Evolutionary conservation across 2,113 vertebrate genomes (phyloP).

Genomic region (Peromyscus californicus): DNA sequence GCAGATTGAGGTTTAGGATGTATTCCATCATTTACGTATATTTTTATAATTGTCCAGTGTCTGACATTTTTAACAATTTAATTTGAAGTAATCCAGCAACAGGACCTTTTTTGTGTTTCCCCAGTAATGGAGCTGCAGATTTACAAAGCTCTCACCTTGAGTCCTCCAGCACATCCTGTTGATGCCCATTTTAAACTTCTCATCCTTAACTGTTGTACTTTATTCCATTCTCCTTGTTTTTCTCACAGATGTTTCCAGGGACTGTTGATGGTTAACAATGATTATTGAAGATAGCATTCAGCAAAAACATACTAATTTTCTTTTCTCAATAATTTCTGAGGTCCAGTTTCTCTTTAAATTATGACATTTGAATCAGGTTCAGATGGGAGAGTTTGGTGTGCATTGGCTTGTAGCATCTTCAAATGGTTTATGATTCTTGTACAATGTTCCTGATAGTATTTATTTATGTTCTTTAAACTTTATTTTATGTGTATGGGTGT

Average conservation of each 20-base stretch:
- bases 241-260: background rate
- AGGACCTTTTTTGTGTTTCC: background rate
- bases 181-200: slow-evolving; percentile 13
- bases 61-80: slow-evolving; percentile 38
- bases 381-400: background rate
- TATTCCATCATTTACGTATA: background rate
- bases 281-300: background rate
- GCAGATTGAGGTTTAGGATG: background rate
- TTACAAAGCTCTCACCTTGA: background rate
- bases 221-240: background rate
- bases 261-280: background rate
- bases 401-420: background rate
- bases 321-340: background rate
- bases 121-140: background rate
- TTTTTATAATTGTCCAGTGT: slow-evolving; percentile 34
- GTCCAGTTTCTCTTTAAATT: background rate
- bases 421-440: background rate
- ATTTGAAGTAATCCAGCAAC: slow-evolving; percentile 38
- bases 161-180: background rate
- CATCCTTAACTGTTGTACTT: background rate
- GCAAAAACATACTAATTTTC: background rate
- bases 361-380: background rate
- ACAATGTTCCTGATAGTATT: background rate
- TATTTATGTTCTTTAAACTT: background rate
- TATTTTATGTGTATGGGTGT: background rate